phyloP scores from a whole-genome alignment of 2,888 invertebrate species.

The Rhagophthalmus giganteus region DNA sequence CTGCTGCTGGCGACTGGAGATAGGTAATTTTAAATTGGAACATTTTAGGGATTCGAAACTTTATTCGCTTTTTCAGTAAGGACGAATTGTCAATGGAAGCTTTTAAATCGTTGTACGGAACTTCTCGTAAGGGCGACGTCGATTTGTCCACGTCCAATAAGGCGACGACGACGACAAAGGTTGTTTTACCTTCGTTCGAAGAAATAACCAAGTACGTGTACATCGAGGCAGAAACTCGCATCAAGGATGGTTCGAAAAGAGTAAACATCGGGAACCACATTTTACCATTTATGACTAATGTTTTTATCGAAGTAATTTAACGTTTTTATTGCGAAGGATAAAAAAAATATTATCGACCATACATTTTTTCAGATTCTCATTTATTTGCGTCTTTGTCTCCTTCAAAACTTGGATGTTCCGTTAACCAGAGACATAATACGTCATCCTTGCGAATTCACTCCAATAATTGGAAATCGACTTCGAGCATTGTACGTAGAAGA shows the following conservation, averaged over 20 bases:
- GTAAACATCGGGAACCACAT: slow-evolving; percentile 67
- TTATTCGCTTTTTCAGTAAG: slow-evolving; percentile 64
- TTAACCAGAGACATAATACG: slow-evolving; percentile 59
- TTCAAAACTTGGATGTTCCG: slow-evolving; percentile 63
- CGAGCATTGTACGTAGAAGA: slow-evolving; percentile 54
- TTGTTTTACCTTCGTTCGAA: slow-evolving; percentile 71
- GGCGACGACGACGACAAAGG: slow-evolving; percentile 43
- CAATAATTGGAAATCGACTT: slow-evolving; percentile 69
- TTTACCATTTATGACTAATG: slow-evolving; percentile 70
- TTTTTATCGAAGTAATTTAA: slow-evolving; percentile 70
- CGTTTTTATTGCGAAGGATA: background rate
- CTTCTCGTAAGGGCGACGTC: slow-evolving; percentile 61
- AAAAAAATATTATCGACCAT: slow-evolving; percentile 32
- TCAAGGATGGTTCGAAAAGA: slow-evolving; percentile 63
- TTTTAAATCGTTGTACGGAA: slow-evolving; percentile 73
- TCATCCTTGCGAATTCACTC: slow-evolving; percentile 68
- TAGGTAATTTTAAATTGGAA: too few species aligned
- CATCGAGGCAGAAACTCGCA: slow-evolving; percentile 66
- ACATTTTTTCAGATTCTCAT: slow-evolving; percentile 58
- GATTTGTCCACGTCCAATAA: slow-evolving; percentile 48
- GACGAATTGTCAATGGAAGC: slow-evolving; percentile 77
- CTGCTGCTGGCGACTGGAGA: slow-evolving; percentile 83
- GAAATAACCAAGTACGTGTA: slow-evolving; percentile 73
- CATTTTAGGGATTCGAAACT: too few species aligned
- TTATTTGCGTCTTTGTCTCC: slow-evolving; percentile 79